phyloP scores from a whole-genome alignment of 2,797 vertebrate genomes.

The Pachyuromys duprasi region DNA sequence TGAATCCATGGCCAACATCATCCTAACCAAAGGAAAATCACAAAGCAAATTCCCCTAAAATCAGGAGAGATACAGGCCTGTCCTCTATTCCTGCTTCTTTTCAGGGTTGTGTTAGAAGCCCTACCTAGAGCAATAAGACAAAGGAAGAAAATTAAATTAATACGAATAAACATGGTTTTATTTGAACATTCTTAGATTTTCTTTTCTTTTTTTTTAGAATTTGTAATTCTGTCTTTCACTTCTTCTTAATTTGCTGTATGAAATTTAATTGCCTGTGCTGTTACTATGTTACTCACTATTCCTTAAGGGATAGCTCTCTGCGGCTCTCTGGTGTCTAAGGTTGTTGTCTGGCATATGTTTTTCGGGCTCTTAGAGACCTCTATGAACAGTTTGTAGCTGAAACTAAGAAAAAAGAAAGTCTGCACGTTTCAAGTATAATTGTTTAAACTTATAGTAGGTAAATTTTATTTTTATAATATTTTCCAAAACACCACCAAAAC shows the following conservation, averaged over 20 bases:
- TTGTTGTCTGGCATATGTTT: neutral
- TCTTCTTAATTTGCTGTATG: neutral
- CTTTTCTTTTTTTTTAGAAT: neutral
- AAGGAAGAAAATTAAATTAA: neutral
- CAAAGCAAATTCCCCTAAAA: neutral
- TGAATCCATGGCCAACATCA: neutral
- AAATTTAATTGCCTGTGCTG: neutral
- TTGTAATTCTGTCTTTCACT: neutral
- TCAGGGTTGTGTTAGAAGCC: neutral
- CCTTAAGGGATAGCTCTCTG: neutral
- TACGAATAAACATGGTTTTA: neutral
- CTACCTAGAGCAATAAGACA: neutral
- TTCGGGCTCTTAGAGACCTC: neutral
- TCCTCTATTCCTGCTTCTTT: neutral
- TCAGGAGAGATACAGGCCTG: neutral
- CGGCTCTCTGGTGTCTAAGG: neutral
- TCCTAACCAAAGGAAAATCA: neutral
- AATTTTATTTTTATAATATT: conserved; percentile 31
- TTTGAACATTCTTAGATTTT: neutral
- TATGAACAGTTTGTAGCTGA: neutral
- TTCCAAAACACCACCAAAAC: neutral
- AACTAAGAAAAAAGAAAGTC: neutral
- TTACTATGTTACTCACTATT: neutral
- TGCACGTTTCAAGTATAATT: neutral
- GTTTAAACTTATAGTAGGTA: conserved; percentile 42